These are phyloP conservation scores for Actinernus sp. DNA, from an alignment of 92 coral and sea anemone species.

Conservation along the genomic window DNA sequence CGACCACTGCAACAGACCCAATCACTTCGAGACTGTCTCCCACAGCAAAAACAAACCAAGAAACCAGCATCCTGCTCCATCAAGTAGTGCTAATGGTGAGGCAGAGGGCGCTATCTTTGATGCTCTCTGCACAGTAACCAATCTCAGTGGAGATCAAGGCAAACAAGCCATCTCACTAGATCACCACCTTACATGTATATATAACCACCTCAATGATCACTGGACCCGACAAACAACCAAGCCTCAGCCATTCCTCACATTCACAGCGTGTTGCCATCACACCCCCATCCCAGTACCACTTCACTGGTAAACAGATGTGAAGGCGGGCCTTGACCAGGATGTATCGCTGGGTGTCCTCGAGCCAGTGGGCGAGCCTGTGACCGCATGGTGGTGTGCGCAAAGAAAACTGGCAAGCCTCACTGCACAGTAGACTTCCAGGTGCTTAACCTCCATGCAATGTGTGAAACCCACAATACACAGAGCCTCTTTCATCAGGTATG, in stretches of 20 bases:
- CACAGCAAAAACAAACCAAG: slow-evolving; percentile 54
- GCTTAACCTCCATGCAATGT: slow-evolving; percentile 10
- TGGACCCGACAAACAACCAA: slow-evolving; percentile 42
- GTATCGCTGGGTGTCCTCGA: slow-evolving; percentile 23
- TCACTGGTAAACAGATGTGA: slow-evolving; percentile 24
- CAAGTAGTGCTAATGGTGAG: not conserved
- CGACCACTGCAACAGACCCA: slow-evolving; percentile 36
- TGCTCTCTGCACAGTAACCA: slow-evolving; percentile 43
- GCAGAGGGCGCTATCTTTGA: slow-evolving; percentile 57
- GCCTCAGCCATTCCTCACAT: slow-evolving; percentile 55
- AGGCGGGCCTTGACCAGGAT: slow-evolving; percentile 23
- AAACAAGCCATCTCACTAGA: slow-evolving; percentile 30
- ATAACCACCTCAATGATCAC: slow-evolving; percentile 36
- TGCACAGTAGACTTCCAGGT: slow-evolving; percentile 12
- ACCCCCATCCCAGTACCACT: slow-evolving; percentile 15
- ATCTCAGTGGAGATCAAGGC: slow-evolving; percentile 8
- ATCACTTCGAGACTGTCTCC: slow-evolving; percentile 54
- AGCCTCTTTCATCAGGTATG: slow-evolving; percentile 17
- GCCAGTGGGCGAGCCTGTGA: slow-evolving; percentile 30
- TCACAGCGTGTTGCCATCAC: slow-evolving; percentile 12
- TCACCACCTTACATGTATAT: slow-evolving; percentile 54
- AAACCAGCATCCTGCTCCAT: not conserved
- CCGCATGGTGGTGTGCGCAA: slow-evolving; percentile 32
- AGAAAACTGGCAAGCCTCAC: slow-evolving; percentile 22
- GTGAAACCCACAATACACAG: slow-evolving; percentile 43